A percentile compares a stretch with the other conserved stretches of the same genome.
Evolutionary conservation across 2,113 vertebrate species (phyloP).

Genomic region (Lamprotornis superbus): DNA sequence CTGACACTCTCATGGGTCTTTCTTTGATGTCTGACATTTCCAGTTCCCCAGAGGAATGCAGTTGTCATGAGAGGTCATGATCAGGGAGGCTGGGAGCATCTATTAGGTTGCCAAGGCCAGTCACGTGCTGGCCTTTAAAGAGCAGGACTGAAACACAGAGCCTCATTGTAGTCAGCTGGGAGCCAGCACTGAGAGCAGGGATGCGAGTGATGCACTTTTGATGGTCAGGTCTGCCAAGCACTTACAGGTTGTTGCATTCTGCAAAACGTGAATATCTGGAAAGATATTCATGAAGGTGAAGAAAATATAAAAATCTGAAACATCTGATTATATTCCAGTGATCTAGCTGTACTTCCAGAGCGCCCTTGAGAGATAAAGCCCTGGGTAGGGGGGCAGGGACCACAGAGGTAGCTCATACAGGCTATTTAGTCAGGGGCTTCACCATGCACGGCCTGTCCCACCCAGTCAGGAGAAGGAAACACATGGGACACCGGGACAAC

Average conservation of each 20-base stretch:
- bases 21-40: slow-evolving; percentile 18
- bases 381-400: background rate
- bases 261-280: background rate
- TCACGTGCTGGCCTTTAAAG: background rate
- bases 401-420: too few relatives aligned
- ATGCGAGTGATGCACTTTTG: background rate
- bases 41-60: background rate
- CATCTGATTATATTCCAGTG: background rate
- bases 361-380: background rate
- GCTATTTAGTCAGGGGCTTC: background rate
- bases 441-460: background rate
- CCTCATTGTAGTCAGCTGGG: background rate
- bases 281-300: background rate
- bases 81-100: background rate
- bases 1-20: background rate
- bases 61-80: background rate
- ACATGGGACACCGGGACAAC: rapidly evolving
- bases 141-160: background rate
- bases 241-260: background rate
- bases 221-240: background rate
- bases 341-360: background rate
- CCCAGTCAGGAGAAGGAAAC: background rate
- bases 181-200: background rate
- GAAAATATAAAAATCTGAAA: background rate
- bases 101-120: background rate